A percentile compares a stretch with the other conserved stretches of the same genome.
Conservation (phyloP, 2,797 vertebrate species). For the Thunnus albacares region DNA sequence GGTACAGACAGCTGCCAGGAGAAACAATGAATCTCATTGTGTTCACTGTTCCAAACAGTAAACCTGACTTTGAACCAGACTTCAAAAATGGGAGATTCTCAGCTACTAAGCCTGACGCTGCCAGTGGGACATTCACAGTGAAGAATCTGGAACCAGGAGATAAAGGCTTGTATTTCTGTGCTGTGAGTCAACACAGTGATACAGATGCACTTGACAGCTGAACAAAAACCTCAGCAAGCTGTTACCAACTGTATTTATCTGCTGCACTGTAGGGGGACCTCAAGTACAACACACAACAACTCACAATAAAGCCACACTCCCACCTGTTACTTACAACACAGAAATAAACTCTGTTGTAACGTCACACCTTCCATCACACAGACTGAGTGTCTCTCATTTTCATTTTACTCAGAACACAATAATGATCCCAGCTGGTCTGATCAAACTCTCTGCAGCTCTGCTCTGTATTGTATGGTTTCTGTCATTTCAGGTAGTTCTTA, state of each 20-base stretch:
- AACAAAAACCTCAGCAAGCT: background rate
- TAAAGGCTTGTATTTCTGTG: slow-evolving; percentile 66
- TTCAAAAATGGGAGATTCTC: slow-evolving; percentile 33
- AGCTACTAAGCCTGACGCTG: slow-evolving; percentile 18
- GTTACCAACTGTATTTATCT: too few relatives aligned
- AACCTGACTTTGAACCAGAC: slow-evolving; percentile 3
- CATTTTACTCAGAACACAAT: background rate
- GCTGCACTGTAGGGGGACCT: too few relatives aligned
- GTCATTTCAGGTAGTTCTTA: too few relatives aligned
- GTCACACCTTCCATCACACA: slow-evolving; percentile 3
- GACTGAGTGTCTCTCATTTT: too few relatives aligned
- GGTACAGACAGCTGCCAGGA: too few relatives aligned
- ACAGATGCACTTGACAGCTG: too few relatives aligned
- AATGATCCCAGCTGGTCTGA: slow-evolving; percentile 22
- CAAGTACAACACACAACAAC: too few relatives aligned
- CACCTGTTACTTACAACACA: too few relatives aligned
- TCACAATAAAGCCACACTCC: too few relatives aligned
- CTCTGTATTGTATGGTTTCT: background rate
- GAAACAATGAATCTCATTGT: too few relatives aligned
- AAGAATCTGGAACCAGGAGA: slow-evolving; percentile 46
- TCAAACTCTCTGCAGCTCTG: slow-evolving; percentile 25
- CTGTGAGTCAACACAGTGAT: slow-evolving; percentile 54
- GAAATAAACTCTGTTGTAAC: too few relatives aligned
- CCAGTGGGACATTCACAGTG: slow-evolving; percentile 54
- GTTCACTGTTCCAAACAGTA: too few relatives aligned